A percentile compares a stretch with the other conserved stretches of the same genome.
phyloP scores from a whole-genome alignment of 2,113 vertebrate species.

The Cinclus cinclus region DNA sequence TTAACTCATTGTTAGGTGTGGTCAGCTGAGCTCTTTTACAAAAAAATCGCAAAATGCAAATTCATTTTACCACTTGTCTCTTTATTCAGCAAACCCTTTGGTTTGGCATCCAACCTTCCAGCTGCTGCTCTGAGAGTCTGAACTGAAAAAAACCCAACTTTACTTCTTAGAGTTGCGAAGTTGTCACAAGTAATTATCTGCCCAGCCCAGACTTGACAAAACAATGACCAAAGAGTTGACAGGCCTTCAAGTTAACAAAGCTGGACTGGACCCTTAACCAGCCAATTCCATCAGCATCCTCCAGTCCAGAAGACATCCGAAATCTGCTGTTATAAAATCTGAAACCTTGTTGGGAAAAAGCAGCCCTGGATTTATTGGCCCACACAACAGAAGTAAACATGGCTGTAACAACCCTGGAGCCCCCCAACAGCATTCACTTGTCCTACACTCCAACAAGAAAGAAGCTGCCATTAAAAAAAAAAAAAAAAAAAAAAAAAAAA shows the following conservation, averaged over 20 bases:
- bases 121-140: not conserved
- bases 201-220: not conserved
- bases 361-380: not conserved
- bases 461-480: not conserved
- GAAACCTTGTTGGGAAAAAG: not conserved
- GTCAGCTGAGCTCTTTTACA: not conserved
- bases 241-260: not conserved
- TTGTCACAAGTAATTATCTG: not conserved
- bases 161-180: not conserved
- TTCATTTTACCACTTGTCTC: not conserved
- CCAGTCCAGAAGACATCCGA: not conserved
- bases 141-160: not conserved
- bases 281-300: not conserved
- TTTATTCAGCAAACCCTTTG: not conserved
- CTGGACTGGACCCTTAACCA: not conserved
- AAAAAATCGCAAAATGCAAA: not conserved
- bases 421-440: not conserved
- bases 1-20: not conserved
- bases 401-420: not conserved
- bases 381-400: not conserved
- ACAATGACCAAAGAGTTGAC: not conserved
- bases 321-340: not conserved
- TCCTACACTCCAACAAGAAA: not conserved
- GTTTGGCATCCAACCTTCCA: not conserved
- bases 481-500: not conserved